Evolutionary conservation across 1,140 invertebrate genomes (phyloP).

Genomic region (Kradibia gibbosae): DNA sequence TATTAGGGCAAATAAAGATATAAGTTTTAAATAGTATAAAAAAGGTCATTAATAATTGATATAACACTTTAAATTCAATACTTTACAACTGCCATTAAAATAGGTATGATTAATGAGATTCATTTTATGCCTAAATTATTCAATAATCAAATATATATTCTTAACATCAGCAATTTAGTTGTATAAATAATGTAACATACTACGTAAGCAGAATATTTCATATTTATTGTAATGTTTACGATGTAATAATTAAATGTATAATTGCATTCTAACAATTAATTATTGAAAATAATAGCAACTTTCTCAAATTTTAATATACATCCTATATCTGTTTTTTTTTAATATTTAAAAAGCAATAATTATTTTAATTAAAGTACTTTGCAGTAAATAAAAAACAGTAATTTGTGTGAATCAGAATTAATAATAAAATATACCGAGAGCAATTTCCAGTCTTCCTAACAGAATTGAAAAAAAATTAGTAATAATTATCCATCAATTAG

Average conservation of each 20-base stretch:
- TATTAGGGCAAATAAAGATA: neutral
- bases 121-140: neutral
- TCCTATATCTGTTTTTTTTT: too few relatives aligned
- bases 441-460: neutral
- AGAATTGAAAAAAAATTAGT: neutral
- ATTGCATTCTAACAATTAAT: too few relatives aligned
- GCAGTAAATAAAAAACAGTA: neutral
- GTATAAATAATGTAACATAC: too few relatives aligned
- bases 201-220: too few relatives aligned
- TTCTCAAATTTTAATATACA: too few relatives aligned
- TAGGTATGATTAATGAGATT: neutral
- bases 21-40: neutral
- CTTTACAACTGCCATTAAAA: too few relatives aligned
- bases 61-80: too few relatives aligned
- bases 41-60: too few relatives aligned
- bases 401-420: neutral
- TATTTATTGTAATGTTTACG: too few relatives aligned
- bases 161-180: too few relatives aligned
- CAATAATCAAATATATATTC: neutral
- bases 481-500: conserved; percentile 3
- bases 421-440: neutral
- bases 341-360: neutral
- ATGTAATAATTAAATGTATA: too few relatives aligned
- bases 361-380: neutral
- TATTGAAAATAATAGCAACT: too few relatives aligned